A percentile compares a stretch with the other conserved stretches of the same genome.
These are phyloP conservation scores for Myiagra hebetior DNA, from an alignment of 2,113 vertebrate genomes.

Conservation along the genomic window DNA sequence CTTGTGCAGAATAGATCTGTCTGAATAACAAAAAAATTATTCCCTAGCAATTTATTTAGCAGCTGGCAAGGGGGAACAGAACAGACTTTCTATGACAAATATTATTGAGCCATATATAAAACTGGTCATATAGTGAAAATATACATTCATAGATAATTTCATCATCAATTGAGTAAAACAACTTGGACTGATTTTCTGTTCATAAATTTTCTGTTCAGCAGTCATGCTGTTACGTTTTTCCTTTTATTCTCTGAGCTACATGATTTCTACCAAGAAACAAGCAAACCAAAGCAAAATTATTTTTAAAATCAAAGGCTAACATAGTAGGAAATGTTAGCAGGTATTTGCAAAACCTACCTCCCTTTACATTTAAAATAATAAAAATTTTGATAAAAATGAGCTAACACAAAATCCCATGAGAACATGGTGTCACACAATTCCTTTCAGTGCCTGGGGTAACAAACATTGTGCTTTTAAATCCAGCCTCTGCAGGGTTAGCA, in stretches of 20 bases:
- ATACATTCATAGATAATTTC: background rate
- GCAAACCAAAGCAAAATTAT: background rate
- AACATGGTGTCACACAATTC: background rate
- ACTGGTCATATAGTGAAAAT: background rate
- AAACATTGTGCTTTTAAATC: background rate
- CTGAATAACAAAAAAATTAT: background rate
- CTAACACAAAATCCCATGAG: background rate
- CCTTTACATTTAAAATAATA: background rate
- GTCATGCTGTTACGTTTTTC: background rate
- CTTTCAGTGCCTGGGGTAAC: background rate
- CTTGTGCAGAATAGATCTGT: background rate
- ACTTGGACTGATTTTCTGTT: background rate
- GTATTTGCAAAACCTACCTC: background rate
- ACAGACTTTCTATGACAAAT: background rate
- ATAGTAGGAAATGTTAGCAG: background rate
- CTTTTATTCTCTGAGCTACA: background rate
- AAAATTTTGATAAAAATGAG: background rate
- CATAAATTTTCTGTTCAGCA: background rate
- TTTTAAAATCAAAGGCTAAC: background rate
- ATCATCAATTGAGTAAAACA: conserved; percentile 3
- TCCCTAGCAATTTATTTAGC: background rate
- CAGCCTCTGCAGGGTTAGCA: background rate
- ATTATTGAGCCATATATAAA: background rate
- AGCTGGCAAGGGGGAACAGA: background rate
- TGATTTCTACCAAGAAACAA: background rate